A percentile compares a stretch with the other conserved stretches of the same genome.
phyloP scores from a whole-genome alignment of 2,113 vertebrate species.

The Callithrix jacchus region DNA sequence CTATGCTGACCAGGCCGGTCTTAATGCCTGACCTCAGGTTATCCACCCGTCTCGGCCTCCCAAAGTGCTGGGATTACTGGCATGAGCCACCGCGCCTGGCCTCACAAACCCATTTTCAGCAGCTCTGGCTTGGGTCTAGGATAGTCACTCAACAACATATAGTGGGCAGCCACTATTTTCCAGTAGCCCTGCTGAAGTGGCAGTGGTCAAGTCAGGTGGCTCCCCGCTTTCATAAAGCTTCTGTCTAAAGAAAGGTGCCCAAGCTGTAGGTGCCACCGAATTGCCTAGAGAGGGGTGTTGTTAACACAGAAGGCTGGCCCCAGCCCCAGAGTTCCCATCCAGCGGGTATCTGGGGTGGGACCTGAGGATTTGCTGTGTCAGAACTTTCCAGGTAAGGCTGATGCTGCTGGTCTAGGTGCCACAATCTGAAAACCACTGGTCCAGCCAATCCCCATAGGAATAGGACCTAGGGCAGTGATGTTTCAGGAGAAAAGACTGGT shows the following conservation, averaged over 20 bases:
- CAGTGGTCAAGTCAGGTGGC: background rate
- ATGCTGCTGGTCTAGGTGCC: background rate
- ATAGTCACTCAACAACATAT: background rate
- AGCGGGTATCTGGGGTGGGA: background rate
- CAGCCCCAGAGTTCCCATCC: background rate
- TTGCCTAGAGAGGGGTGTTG: too few relatives aligned
- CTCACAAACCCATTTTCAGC: background rate
- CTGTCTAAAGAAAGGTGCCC: background rate
- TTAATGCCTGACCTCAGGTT: too few relatives aligned
- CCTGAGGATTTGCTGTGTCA: background rate
- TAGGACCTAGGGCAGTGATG: background rate
- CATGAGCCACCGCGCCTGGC: too few relatives aligned
- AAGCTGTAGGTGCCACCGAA: background rate
- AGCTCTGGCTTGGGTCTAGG: background rate
- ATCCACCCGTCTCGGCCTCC: too few relatives aligned
- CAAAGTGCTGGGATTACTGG: too few relatives aligned
- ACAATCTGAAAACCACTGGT: background rate
- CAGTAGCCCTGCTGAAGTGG: background rate
- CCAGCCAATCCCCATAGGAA: background rate
- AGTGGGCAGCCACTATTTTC: background rate
- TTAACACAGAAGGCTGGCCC: background rate
- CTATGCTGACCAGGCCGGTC: too few relatives aligned
- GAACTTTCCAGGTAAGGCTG: background rate
- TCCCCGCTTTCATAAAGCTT: fast-evolving
- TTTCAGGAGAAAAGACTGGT: background rate